Evolutionary conservation across 2,888 invertebrate genomes (phyloP).

Genomic region (Hyles lineata): DNA sequence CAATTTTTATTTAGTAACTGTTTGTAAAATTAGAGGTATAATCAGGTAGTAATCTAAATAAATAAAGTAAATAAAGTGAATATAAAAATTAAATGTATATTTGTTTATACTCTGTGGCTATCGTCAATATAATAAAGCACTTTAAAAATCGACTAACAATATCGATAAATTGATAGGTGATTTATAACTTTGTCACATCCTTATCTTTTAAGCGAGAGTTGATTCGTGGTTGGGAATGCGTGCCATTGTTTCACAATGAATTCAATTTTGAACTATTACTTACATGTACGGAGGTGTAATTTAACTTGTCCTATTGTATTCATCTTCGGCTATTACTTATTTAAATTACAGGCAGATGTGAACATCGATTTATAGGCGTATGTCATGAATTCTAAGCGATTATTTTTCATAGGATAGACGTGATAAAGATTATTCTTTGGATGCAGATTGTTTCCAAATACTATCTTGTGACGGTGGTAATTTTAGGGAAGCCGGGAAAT

Average conservation of each 20-base stretch:
- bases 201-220: conserved; percentile 25
- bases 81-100: neutral
- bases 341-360: conserved; percentile 43
- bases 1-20: no score
- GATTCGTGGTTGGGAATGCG: conserved; percentile 5
- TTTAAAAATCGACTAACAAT: conserved; percentile 15
- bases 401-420: no score
- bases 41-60: no score
- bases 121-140: neutral
- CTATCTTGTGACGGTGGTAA: no score
- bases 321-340: conserved; percentile 36
- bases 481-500: no score
- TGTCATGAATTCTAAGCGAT: neutral
- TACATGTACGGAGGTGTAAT: conserved; percentile 48
- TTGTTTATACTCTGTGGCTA: neutral
- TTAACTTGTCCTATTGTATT: conserved; percentile 47
- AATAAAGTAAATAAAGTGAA: no score
- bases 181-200: conserved; percentile 32
- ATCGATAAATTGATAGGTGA: conserved; percentile 29
- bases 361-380: neutral
- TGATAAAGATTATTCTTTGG: no score
- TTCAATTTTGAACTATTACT: conserved; percentile 49
- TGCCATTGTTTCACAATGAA: conserved; percentile 47
- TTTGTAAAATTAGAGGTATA: no score
- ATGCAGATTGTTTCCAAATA: no score